Base-by-base conservation (phyloP, 2,113 vertebrate genomes). In the Etheostoma spectabile region DNA sequence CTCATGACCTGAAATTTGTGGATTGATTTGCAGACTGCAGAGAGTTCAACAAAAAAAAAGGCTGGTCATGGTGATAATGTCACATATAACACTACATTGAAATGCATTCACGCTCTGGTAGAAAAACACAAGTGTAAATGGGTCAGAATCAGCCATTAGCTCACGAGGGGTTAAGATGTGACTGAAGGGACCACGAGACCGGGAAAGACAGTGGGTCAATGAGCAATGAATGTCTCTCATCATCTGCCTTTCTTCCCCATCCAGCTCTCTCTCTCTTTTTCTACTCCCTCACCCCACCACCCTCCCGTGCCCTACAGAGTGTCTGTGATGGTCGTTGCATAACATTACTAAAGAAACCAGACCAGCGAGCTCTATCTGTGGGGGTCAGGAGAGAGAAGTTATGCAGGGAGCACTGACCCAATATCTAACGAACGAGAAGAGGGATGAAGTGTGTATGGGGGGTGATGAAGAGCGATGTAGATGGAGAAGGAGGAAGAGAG, bases 321-420 rank as follows among this genome's bases (percentile, higher is more conserved):
- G 86, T 90, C 83, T 88, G 83, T 74, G 83, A 79, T 89, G 87
- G 78, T n/a, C 21, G 66, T 90, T 92, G 74, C 74, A 7, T 89
- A 91, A 92, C 86, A 83, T 90, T 88, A 89, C 83, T 83, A 78
- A 90, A 92, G 85, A 86, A 83, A 46, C 77, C 62, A 82, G 69
- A 83, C 77, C 80, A 83, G 77, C 6, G 77, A 81, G 84, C 67
- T 30, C 80, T 80, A 49, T 78, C 24, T 22, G 70, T 15, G 67
- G 55, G 45, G 68, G 59, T 49, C 69, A 38, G 78, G 57, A n/a
- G 65, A 2, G 45, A 3, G 52, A 14, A 18, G 82, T 46, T 60
- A 74, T 77, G 64, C 45, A 75, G 75, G 52, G 84, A 67, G 80
- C 85, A 60, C 81, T 89, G 87, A 91, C 89, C 91, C 86, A 89